Percentiles rank a stretch among this genome's conserved stretches.
Evolutionary conservation across 2,797 vertebrate genomes (phyloP).

Genomic region (Aeoliscus strigatus): DNA sequence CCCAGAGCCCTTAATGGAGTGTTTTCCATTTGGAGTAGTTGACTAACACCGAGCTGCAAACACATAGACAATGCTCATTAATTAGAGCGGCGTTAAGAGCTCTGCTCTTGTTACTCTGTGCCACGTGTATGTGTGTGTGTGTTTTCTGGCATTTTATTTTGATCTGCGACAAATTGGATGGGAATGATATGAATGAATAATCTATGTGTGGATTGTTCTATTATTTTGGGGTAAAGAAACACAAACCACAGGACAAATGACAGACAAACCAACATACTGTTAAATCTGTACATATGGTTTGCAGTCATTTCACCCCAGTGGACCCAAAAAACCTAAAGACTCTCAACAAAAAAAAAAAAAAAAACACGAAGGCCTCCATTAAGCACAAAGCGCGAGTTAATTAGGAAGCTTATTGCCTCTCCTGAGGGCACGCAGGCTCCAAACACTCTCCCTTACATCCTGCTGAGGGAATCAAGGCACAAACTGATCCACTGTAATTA

Average conservation of each 20-base stretch:
- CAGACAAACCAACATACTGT: too few species aligned
- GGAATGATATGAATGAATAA: too few species aligned
- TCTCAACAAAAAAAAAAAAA: conserved; percentile 56
- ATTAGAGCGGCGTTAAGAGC: conserved; percentile 67
- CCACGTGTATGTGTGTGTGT: conserved; percentile 10
- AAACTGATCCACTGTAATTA: conserved; percentile 68
- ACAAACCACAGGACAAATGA: too few species aligned
- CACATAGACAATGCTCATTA: conserved; percentile 69
- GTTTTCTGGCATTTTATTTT: not conserved
- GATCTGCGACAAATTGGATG: not conserved
- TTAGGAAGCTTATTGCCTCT: conserved; percentile 77
- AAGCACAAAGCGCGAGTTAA: conserved; percentile 77
- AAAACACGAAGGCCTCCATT: conserved; percentile 61
- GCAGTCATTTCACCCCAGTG: conserved; percentile 49
- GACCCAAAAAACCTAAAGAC: conserved; percentile 54
- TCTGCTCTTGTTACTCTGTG: conserved; percentile 22
- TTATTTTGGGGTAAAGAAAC: too few species aligned
- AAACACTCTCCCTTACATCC: conserved; percentile 50
- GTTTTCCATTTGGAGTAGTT: conserved; percentile 73
- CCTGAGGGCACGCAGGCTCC: conserved; percentile 53
- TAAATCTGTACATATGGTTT: too few species aligned
- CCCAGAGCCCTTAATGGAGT: conserved; percentile 75
- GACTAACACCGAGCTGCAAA: conserved; percentile 60
- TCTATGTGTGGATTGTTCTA: too few species aligned
- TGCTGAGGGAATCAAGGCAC: conserved; percentile 50